Conservation (phyloP, 2,797 vertebrate species). For the Pogoniulus pusillus region DNA sequence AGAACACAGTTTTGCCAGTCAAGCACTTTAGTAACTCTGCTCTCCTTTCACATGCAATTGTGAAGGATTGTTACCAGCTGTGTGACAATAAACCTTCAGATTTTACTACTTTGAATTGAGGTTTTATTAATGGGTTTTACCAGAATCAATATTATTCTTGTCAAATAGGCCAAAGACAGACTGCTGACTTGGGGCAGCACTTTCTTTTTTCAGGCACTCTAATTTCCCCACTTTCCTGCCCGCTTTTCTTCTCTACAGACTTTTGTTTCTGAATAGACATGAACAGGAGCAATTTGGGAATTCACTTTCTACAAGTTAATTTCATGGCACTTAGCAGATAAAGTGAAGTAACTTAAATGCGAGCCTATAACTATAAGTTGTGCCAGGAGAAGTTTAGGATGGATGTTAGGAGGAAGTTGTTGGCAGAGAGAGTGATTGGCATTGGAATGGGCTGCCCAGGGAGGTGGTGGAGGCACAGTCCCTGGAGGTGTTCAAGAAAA, state of each 20-base stretch:
- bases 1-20: neutral
- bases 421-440: too few relatives aligned
- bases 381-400: too few relatives aligned
- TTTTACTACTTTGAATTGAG: conserved; percentile 44
- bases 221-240: conserved; percentile 49
- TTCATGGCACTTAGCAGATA: conserved; percentile 66
- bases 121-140: conserved; percentile 45
- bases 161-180: neutral
- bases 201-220: conserved; percentile 40
- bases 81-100: neutral
- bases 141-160: conserved; percentile 46
- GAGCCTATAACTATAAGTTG: conserved; percentile 65
- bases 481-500: too few relatives aligned
- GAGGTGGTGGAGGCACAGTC: too few relatives aligned
- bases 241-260: conserved; percentile 53
- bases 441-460: too few relatives aligned
- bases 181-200: conserved; percentile 23
- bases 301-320: conserved; percentile 64
- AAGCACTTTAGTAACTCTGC: neutral
- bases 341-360: conserved; percentile 65
- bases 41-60: conserved; percentile 7
- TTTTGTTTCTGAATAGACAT: conserved; percentile 71
- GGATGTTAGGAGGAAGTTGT: too few relatives aligned
- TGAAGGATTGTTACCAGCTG: neutral
- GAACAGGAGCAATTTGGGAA: conserved; percentile 60